Evolutionary conservation across 2,888 invertebrate species (phyloP).

Genomic region (Tetragnatha montana): DNA sequence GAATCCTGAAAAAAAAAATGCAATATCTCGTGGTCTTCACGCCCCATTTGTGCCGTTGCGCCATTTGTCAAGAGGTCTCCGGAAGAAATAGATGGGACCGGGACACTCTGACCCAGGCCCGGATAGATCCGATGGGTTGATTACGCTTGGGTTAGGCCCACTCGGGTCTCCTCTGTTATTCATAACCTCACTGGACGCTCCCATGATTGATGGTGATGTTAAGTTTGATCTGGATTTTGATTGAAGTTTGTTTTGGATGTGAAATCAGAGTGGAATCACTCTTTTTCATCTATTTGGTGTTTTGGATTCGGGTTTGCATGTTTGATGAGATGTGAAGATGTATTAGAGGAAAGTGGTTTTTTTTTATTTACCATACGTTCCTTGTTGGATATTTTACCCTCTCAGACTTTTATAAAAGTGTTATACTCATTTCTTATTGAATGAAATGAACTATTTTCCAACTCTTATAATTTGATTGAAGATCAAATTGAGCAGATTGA

Average conservation of each 20-base stretch:
- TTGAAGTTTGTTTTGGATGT: background rate
- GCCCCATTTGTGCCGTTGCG: constrained; percentile 57
- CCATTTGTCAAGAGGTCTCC: constrained; percentile 57
- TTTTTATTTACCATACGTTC: no score
- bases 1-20: constrained; percentile 13
- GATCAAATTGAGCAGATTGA: no score
- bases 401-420: no score
- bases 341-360: no score
- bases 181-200: background rate
- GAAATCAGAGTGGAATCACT: background rate
- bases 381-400: no score
- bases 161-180: background rate
- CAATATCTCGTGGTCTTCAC: constrained; percentile 60
- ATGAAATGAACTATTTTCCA: no score
- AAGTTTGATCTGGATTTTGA: background rate
- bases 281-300: background rate
- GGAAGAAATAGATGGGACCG: constrained; percentile 17
- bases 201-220: background rate
- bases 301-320: background rate
- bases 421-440: no score
- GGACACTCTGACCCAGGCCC: constrained; percentile 8
- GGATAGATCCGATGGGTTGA: background rate
- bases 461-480: no score
- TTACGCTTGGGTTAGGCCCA: background rate
- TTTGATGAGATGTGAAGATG: no score